Evolutionary conservation across 2,113 vertebrate species (phyloP).

Genomic region (Perca flavescens): DNA sequence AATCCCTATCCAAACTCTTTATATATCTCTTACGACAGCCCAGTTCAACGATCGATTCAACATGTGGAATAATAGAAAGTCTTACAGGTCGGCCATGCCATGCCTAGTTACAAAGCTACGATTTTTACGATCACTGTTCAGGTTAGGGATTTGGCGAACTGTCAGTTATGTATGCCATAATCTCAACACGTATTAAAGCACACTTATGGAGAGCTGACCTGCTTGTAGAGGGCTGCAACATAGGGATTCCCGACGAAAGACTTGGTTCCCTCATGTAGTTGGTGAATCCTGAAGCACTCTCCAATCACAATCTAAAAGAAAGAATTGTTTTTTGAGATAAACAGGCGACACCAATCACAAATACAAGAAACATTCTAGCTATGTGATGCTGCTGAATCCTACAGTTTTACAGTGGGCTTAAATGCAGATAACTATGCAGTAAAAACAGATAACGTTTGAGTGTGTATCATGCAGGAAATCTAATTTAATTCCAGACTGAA

Average conservation of each 20-base stretch:
- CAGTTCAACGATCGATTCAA: background rate
- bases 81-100: too few relatives aligned
- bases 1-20: background rate
- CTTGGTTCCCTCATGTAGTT: slow-evolving; percentile 91
- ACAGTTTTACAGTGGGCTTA: background rate
- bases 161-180: background rate
- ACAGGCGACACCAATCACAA: background rate
- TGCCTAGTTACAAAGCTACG: background rate
- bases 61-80: background rate
- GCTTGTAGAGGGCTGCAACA: slow-evolving; percentile 94
- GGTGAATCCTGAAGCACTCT: slow-evolving; percentile 95
- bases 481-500: slow-evolving; percentile 23
- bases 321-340: slow-evolving; percentile 4
- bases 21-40: background rate
- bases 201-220: slow-evolving; percentile 82
- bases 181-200: background rate
- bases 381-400: background rate
- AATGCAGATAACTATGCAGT: slow-evolving; percentile 26
- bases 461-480: slow-evolving; percentile 59
- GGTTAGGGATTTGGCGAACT: too few relatives aligned
- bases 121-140: background rate
- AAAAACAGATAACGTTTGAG: slow-evolving; percentile 19
- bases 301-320: slow-evolving; percentile 92
- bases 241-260: slow-evolving; percentile 96
- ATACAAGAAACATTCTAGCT: background rate